Percentiles rank a stretch among this genome's conserved stretches.
phyloP scores from a whole-genome alignment of 2,113 vertebrate species.

The Pteronura brasiliensis region DNA sequence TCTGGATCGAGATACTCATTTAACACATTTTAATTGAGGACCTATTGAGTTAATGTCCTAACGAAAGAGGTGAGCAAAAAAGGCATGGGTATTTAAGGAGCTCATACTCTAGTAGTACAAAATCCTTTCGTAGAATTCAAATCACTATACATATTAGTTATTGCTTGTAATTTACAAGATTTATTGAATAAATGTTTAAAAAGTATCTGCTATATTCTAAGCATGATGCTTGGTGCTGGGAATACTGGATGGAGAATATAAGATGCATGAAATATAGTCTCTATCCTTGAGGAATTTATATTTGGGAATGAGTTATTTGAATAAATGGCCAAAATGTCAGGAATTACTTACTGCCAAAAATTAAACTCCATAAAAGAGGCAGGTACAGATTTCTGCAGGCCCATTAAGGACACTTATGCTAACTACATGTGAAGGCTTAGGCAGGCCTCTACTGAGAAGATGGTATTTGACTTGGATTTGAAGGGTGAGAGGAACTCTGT shows the following conservation, averaged over 20 bases:
- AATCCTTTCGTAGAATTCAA: background rate
- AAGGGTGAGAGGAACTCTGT: background rate
- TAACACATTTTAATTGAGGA: background rate
- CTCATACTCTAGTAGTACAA: background rate
- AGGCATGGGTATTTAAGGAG: background rate
- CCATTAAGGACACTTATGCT: background rate
- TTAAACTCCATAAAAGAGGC: background rate
- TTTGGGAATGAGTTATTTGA: background rate
- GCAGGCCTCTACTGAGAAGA: background rate
- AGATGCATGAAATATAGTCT: background rate
- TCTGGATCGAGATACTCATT: background rate
- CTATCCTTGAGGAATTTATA: background rate
- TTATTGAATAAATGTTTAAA: background rate
- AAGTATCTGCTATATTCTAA: background rate
- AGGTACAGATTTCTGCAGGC: background rate
- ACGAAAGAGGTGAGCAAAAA: background rate
- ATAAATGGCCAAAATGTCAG: background rate
- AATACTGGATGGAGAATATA: background rate
- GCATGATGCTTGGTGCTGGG: background rate
- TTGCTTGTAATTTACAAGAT: background rate
- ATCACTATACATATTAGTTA: background rate
- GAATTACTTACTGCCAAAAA: background rate
- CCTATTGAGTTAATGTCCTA: background rate
- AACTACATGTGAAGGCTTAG: background rate
- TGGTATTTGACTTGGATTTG: background rate